These are phyloP conservation scores for Invenusta paracnida DNA, from an alignment of 2,888 invertebrate genomes.

Conservation along the genomic window DNA sequence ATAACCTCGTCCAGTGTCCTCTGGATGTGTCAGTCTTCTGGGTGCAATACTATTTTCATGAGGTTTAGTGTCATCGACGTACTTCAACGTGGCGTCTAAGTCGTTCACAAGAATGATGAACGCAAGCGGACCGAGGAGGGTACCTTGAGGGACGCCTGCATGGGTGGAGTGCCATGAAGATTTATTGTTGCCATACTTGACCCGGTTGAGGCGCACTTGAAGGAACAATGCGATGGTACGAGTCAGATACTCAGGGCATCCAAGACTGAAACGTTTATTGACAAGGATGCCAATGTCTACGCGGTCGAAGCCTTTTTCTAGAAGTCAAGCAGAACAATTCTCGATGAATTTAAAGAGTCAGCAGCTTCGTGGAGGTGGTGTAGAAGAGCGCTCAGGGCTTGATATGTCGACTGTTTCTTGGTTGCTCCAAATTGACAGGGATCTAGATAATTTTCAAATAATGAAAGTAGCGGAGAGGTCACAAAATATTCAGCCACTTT, in stretches of 20 bases:
- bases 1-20: too few species aligned
- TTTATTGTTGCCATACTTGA: background rate
- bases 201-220: background rate
- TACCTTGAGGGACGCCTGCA: background rate
- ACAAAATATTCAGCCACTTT: background rate
- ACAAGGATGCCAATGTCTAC: background rate
- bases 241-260: background rate
- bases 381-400: background rate
- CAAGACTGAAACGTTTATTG: background rate
- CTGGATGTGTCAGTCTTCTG: too few species aligned
- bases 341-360: background rate
- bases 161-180: background rate
- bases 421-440: background rate
- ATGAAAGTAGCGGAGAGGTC: background rate
- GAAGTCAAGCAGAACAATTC: background rate
- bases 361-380: background rate
- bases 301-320: background rate
- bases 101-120: conserved; percentile 1
- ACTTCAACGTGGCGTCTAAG: background rate
- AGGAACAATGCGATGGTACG: background rate
- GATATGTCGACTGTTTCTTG: too few species aligned
- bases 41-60: background rate
- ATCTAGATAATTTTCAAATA: background rate
- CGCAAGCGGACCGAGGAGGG: background rate
- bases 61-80: background rate